A percentile compares a stretch with the other conserved stretches of the same genome.
phyloP scores from a whole-genome alignment of 2,797 vertebrate genomes.

The Rhadinocentrus ornatus region DNA sequence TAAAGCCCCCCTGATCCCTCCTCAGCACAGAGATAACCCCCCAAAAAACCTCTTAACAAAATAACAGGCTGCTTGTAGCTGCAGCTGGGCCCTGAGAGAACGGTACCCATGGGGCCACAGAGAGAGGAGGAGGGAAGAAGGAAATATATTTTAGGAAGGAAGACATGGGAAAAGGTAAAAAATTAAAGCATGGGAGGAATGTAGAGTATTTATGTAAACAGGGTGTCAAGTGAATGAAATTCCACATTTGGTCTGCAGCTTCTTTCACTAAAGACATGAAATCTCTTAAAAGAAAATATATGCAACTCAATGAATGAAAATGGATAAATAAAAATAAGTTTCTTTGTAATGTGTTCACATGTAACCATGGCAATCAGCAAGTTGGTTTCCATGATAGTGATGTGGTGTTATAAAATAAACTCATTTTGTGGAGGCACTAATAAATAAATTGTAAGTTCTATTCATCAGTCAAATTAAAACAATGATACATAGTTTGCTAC shows the following conservation, averaged over 20 bases:
- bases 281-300: neutral
- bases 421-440: neutral
- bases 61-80: conserved; percentile 27
- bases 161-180: neutral
- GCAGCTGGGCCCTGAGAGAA: conserved; percentile 30
- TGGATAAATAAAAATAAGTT: neutral
- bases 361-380: neutral
- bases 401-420: too few species aligned
- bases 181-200: neutral
- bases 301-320: too few species aligned
- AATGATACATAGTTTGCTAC: too few species aligned
- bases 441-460: neutral
- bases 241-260: neutral
- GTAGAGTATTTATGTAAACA: neutral
- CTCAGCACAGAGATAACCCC: conserved; percentile 25
- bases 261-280: neutral
- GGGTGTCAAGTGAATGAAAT: neutral
- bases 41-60: conserved; percentile 20
- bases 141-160: neutral
- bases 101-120: conserved; percentile 1
- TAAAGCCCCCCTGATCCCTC: conserved; percentile 12
- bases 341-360: too few species aligned
- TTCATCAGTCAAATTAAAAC: too few species aligned
- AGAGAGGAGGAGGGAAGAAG: neutral
- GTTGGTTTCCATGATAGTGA: neutral